Conservation (phyloP, 1,140 invertebrate genomes). For the Drosophila rhopaloa region DNA sequence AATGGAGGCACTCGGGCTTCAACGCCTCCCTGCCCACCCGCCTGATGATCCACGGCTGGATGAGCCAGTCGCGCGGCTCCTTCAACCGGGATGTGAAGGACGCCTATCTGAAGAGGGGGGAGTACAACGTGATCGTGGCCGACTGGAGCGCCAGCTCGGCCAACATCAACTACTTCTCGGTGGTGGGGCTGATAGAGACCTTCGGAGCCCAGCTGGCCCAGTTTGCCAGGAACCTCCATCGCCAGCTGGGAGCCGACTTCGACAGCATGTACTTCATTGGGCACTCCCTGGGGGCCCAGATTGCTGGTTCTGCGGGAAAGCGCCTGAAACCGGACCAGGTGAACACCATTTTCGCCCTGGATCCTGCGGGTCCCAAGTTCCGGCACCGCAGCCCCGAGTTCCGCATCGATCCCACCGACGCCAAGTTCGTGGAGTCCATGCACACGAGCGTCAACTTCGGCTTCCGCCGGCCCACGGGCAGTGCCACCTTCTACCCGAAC, state of each 20-base stretch:
- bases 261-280: conserved; percentile 90
- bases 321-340: conserved; percentile 85
- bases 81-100: conserved; percentile 79
- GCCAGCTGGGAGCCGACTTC: conserved; percentile 43
- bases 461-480: conserved; percentile 86
- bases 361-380: conserved; percentile 90
- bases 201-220: conserved; percentile 80
- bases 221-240: conserved; percentile 67
- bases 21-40: conserved; percentile 72
- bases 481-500: conserved; percentile 90
- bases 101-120: conserved; percentile 86
- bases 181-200: conserved; percentile 85
- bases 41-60: conserved; percentile 81
- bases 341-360: conserved; percentile 88
- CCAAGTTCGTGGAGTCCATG: conserved; percentile 90
- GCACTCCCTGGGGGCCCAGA: conserved; percentile 93
- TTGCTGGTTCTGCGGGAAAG: conserved; percentile 90
- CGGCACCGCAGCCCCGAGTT: conserved; percentile 85
- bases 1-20: conserved; percentile 47
- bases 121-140: conserved; percentile 88
- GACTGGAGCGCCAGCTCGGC: conserved; percentile 87
- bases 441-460: conserved; percentile 88
- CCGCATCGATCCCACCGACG: conserved; percentile 88
- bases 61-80: conserved; percentile 79
- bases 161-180: conserved; percentile 85